Evolutionary conservation across 2,888 invertebrate genomes (phyloP), one percentile per base, ranked within the genome.

Genomic region (Xanthia togata): DNA sequence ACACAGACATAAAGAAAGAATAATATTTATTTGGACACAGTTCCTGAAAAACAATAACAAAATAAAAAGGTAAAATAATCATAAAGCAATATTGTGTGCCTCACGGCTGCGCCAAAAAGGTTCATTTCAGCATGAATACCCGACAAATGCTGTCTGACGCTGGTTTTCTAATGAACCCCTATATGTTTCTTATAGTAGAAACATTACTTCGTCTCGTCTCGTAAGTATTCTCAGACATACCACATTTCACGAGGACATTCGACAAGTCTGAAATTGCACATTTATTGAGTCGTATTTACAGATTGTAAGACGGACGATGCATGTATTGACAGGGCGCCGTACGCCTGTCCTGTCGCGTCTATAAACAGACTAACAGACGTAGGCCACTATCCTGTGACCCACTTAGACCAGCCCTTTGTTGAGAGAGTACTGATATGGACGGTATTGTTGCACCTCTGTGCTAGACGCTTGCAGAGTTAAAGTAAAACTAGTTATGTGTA

Each of bases 381-480:
- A 69, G 62, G 80, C 9, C 59, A 69, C 62, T 63, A 63, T 76
- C 82, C 73, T 84, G 67, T 82, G 83, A 85, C 83, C 85, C 62
- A 83, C 62, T 85, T 81, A 23, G 50, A 12, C 31, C 9, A 14
- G 35, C 26, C 63, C 44, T 73, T 77, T 67, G 69, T 57, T 67
- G 64, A 57, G 67, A 62, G n/a, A 41, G 12, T 2, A 31, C 35
- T 53, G 55, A 41, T 70, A 67, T 35, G 8, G n/a, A 26, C 57
- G 31, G 41, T 35, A 23, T 63, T 73, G 23, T 55, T 50, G 41
- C 73, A 62, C 47, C 31, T 78, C 23, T 31, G 47, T 17, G 3
- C 12, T 38, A 62, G 35, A n/a, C n/a, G 9, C n/a, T 26, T 20
- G 44, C 4, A 1, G 44, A 47, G 63, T 14, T 57, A 14, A 23